Conservation (phyloP, 2,797 vertebrate genomes). For the Spheniscus humboldti region DNA sequence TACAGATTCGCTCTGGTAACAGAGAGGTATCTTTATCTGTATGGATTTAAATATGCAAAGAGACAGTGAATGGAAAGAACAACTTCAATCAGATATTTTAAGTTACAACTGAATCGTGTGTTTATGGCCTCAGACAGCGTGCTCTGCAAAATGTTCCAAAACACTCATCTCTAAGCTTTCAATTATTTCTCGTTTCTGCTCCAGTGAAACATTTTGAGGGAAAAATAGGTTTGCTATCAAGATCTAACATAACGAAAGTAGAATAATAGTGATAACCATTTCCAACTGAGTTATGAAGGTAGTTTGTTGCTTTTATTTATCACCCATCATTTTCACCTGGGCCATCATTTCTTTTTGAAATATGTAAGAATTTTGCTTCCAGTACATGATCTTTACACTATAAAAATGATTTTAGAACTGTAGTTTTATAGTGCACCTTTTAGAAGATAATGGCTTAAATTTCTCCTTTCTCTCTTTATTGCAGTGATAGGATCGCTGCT, state of each 20-base stretch:
- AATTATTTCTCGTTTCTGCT: not conserved
- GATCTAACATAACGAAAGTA: not conserved
- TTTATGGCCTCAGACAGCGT: not conserved
- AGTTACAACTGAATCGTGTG: not conserved
- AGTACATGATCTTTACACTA: not conserved
- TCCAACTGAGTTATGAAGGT: not conserved
- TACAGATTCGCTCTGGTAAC: conserved; percentile 26
- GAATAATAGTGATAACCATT: not conserved
- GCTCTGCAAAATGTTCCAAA: conserved; percentile 27
- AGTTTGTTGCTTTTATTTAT: not conserved
- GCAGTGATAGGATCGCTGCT: conserved; percentile 7
- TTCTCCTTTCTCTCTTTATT: not conserved
- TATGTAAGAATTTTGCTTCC: not conserved
- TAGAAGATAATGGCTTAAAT: not conserved
- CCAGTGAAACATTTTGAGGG: not conserved
- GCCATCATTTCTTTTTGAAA: not conserved
- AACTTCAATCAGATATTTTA: conserved; percentile 38
- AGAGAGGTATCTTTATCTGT: not conserved
- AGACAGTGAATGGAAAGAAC: conserved; percentile 37
- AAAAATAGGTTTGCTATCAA: not conserved
- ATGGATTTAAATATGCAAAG: conserved; percentile 27
- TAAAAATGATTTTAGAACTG: not conserved
- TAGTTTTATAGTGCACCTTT: not conserved
- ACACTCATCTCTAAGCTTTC: conserved; percentile 10
- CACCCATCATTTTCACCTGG: not conserved